Percentiles rank a stretch among this genome's conserved stretches.
phyloP scores from a whole-genome alignment of 2,888 invertebrate genomes.

The Orthosia gracilis region DNA sequence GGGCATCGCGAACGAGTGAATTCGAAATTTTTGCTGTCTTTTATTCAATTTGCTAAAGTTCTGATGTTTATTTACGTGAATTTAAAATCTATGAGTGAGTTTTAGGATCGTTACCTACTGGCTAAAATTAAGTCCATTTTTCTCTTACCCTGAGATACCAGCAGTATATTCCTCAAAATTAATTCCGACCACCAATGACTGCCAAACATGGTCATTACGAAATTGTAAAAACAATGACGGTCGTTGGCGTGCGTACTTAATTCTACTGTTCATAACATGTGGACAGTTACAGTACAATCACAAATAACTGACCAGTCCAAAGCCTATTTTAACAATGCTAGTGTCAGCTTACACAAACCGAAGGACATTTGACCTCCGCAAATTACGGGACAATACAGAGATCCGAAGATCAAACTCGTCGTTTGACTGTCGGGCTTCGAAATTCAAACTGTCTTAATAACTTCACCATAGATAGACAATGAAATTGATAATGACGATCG shows the following conservation, averaged over 20 bases:
- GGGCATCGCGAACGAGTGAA: conserved; percentile 30
- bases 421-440: not conserved
- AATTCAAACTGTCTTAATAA: not conserved
- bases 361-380: not conserved
- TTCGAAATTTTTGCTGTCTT: conserved; percentile 41
- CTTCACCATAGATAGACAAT: too few species aligned
- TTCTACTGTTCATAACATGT: not conserved
- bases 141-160: too few species aligned
- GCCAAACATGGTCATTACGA: not conserved
- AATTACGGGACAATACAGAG: not conserved
- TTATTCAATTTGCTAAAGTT: conserved; percentile 41
- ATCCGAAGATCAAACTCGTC: not conserved
- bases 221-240: too few species aligned
- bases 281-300: not conserved
- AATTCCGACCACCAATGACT: not conserved
- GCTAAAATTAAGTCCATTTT: too few species aligned
- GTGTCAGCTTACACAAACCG: not conserved
- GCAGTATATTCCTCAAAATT: too few species aligned
- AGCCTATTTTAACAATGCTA: not conserved
- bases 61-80: not conserved
- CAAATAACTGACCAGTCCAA: not conserved
- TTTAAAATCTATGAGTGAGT: not conserved
- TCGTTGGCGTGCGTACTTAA: too few species aligned
- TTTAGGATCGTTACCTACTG: not conserved
- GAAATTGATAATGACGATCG: too few species aligned